Evolutionary conservation across 2,888 invertebrate genomes (phyloP).

Genomic region (Acutogordius australiensis): DNA sequence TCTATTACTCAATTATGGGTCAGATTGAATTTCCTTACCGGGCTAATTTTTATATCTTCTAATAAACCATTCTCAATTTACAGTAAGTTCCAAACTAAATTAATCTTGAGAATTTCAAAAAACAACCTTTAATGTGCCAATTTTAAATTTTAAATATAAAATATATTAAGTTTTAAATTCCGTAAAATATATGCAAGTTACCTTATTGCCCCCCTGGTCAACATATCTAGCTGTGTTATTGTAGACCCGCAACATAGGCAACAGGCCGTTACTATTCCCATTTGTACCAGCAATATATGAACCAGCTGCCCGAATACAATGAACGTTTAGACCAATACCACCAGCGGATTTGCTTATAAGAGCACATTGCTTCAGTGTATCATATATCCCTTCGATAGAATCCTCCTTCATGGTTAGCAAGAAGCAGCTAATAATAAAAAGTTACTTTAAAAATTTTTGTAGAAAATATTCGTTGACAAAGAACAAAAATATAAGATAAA

Average conservation of each 20-base stretch:
- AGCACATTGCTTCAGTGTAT: slow-evolving; percentile 64
- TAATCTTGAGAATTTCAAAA: too few relatives aligned
- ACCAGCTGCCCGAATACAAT: slow-evolving; percentile 68
- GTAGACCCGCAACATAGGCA: slow-evolving; percentile 75
- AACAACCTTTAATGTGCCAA: too few relatives aligned
- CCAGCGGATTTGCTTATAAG: slow-evolving; percentile 84
- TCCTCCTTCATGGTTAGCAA: slow-evolving; percentile 71
- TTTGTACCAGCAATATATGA: slow-evolving; percentile 71
- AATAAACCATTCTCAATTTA: too few relatives aligned
- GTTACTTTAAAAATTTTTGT: too few relatives aligned
- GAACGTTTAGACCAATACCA: slow-evolving; percentile 79
- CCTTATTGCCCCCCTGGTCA: slow-evolving; percentile 82
- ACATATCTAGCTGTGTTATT: slow-evolving; percentile 85
- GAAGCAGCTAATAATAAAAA: slow-evolving; percentile 48
- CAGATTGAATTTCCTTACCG: too few relatives aligned
- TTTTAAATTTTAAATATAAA: too few relatives aligned
- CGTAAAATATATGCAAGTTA: slow-evolving; percentile 15
- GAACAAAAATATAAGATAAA: neutral
- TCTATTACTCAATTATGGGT: too few relatives aligned
- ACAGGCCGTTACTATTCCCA: slow-evolving; percentile 68
- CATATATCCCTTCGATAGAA: slow-evolving; percentile 69
- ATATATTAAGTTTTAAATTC: too few relatives aligned
- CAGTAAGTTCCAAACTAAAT: too few relatives aligned
- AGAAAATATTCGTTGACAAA: too few relatives aligned
- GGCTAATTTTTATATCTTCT: too few relatives aligned